Evolutionary conservation across 2,113 vertebrate genomes (phyloP), one percentile per base, ranked within the genome.

Genomic region (Corythaeola cristata): DNA sequence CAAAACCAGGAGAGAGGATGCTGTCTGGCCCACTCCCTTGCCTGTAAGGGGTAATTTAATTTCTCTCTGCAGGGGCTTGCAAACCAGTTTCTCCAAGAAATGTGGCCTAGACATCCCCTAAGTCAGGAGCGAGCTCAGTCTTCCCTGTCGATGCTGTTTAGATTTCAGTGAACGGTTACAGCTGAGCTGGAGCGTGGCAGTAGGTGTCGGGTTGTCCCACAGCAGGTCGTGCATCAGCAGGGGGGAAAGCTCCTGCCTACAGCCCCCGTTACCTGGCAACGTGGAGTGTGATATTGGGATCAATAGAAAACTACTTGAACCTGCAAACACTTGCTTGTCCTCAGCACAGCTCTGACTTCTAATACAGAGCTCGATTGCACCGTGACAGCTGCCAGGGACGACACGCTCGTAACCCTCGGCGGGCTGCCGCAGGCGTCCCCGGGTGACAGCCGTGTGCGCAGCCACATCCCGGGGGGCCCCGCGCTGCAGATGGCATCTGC

Each of bases 371-470:
- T 71, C 39, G 3, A 1, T 6, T 8, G 60, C 67, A 1, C 28
- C 6, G 37, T 0, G 6, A 35, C 81, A 83, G 76, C 91, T 94
- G 89, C 78, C 55, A 5, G 73, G 84, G 47, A 18, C 23, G 47
- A 24, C 62, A 7, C 0, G 0, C 63, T 37, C 5, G 0, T 23
- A 37, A 28, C 35, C 47, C 62, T 92, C 33, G 1, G 2, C 0
- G 1, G 45, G 22, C 62, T 66, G 82, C 41, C 33, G 3, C 0
- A 14, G 55, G n/a, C 47, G 20, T 16, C 69, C 60, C 68, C 3
- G 15, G 21, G 45, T 5, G 53, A 39, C 6, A 6, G 64, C 76
- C 3, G 8, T 9, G 50, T 2, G 0, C 20, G 20, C n/a, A 35
- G 23, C 41, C n/a, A 3, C 0, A 12, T 69, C 41, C 35, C 3